These are phyloP conservation scores for Chelon auratus DNA, from an alignment of 2,797 vertebrate genomes.

Conservation along the genomic window DNA sequence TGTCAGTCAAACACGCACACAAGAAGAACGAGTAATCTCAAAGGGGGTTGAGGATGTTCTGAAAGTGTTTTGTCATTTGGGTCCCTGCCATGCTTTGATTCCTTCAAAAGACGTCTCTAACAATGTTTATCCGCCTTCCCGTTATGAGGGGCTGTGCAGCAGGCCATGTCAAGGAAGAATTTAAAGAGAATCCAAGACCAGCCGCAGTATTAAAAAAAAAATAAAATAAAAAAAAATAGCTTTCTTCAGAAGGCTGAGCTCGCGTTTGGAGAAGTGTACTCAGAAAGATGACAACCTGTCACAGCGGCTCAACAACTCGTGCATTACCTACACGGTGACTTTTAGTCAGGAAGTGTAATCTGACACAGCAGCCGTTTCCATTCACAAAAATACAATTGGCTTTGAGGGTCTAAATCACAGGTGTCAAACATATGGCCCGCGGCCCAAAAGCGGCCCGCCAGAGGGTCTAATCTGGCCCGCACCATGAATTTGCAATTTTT, in stretches of 20 bases:
- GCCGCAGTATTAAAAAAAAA: constrained; percentile 42
- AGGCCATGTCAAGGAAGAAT: constrained; percentile 64
- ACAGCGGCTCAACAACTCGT: constrained; percentile 59
- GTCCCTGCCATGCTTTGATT: constrained; percentile 70
- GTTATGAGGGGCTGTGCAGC: constrained; percentile 55
- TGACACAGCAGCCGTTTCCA: constrained; percentile 42
- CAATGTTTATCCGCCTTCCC: constrained; percentile 60
- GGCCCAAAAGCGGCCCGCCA: no score
- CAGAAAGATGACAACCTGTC: constrained; percentile 60
- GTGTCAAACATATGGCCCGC: no score
- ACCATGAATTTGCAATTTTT: no score
- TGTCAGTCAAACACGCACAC: constrained; percentile 68
- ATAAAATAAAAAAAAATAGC: constrained; percentile 23
- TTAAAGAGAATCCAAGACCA: constrained; percentile 59
- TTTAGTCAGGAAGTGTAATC: constrained; percentile 54
- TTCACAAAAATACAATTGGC: constrained; percentile 55
- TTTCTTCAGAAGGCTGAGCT: constrained; percentile 49
- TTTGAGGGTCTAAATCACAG: background rate
- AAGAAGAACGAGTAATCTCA: constrained; percentile 66
- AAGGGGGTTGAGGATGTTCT: constrained; percentile 60
- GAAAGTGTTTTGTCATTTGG: constrained; percentile 74
- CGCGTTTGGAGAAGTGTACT: constrained; percentile 33
- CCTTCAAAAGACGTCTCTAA: constrained; percentile 73
- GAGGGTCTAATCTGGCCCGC: no score
- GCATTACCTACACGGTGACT: constrained; percentile 52